phyloP scores from a whole-genome alignment of 2,113 vertebrate genomes.

The Serinus canaria region DNA sequence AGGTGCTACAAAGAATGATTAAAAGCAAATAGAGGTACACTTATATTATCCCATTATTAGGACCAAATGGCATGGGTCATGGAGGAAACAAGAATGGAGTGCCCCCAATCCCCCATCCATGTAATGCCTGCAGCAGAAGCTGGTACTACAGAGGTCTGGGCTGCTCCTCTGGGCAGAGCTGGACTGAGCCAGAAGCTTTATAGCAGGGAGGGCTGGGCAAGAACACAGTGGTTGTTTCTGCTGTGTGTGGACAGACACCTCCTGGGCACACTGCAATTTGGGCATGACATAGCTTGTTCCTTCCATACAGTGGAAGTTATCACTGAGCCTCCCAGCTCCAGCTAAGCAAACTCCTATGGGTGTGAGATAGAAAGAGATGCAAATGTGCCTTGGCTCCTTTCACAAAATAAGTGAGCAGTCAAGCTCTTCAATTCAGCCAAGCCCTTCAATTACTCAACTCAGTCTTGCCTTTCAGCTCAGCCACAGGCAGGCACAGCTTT shows the following conservation, averaged over 20 bases:
- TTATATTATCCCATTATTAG: not conserved
- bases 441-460: not conserved
- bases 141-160: not conserved
- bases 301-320: not conserved
- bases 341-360: not conserved
- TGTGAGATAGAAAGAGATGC: not conserved
- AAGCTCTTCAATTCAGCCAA: not conserved
- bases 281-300: not conserved
- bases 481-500: not conserved
- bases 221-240: not conserved
- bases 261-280: not conserved
- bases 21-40: not conserved
- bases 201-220: not conserved
- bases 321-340: not conserved
- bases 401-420: not conserved
- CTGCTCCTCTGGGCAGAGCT: not conserved
- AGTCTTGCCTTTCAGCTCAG: not conserved
- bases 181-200: not conserved
- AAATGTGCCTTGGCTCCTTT: not conserved
- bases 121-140: not conserved
- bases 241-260: not conserved
- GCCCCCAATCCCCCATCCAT: accelerated
- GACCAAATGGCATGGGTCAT: not conserved
- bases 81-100: not conserved
- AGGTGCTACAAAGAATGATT: not conserved